A percentile compares a stretch with the other conserved stretches of the same genome.
Evolutionary conservation across 2,888 invertebrate genomes (phyloP).

Genomic region (Boloria euphrosyne): DNA sequence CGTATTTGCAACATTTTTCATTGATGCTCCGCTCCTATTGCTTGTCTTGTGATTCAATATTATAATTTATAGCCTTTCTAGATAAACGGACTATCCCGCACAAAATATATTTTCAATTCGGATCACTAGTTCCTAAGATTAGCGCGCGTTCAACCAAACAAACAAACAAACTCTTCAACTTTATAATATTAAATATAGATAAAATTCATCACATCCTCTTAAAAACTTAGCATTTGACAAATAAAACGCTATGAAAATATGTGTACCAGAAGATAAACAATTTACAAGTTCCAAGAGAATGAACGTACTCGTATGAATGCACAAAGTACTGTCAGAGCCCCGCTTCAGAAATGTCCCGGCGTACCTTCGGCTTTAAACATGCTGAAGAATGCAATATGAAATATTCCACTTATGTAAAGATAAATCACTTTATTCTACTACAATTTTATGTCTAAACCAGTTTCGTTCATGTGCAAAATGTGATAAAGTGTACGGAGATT

Average conservation of each 20-base stretch:
- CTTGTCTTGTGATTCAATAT: too few species aligned
- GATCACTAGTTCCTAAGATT: too few species aligned
- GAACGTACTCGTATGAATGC: slow-evolving; percentile 23
- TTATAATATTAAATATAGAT: too few species aligned
- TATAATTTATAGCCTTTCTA: too few species aligned
- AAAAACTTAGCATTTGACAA: slow-evolving; percentile 13
- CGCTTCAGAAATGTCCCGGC: slow-evolving; percentile 9
- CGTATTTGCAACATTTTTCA: too few species aligned
- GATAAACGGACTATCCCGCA: too few species aligned
- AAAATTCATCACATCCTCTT: not conserved
- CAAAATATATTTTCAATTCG: too few species aligned
- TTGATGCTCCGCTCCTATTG: too few species aligned
- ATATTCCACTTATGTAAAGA: slow-evolving; percentile 15
- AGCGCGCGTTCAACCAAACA: too few species aligned
- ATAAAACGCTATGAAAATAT: slow-evolving; percentile 3
- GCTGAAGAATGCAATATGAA: slow-evolving; percentile 17
- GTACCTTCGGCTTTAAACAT: slow-evolving; percentile 14
- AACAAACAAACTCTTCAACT: too few species aligned
- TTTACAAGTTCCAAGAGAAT: slow-evolving; percentile 20
- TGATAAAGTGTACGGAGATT: slow-evolving; percentile 1
- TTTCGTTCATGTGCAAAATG: not conserved
- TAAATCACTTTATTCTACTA: slow-evolving; percentile 17
- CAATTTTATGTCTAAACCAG: slow-evolving; percentile 3
- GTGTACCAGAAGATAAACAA: slow-evolving; percentile 9
- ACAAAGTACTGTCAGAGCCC: slow-evolving; percentile 19